Percentiles rank a stretch among this genome's conserved stretches.
phyloP scores from a whole-genome alignment of 1,140 invertebrate species.

The Linepithema humile region DNA sequence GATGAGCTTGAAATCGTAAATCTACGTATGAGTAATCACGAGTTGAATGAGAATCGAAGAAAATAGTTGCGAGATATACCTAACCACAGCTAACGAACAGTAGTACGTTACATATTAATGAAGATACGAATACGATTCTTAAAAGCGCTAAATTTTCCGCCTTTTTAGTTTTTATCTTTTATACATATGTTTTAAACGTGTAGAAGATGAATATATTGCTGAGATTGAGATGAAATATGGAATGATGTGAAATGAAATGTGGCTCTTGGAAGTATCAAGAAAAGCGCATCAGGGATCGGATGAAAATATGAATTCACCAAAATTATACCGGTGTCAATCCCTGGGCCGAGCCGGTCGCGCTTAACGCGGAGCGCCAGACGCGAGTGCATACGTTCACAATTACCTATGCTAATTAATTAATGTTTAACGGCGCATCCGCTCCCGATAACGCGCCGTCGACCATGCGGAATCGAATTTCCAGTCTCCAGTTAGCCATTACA shows the following conservation, averaged over 20 bases:
- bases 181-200: neutral
- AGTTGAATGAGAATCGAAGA: constrained; percentile 23
- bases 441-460: neutral
- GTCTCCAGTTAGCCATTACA: neutral
- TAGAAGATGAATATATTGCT: constrained; percentile 29
- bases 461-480: neutral
- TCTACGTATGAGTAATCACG: constrained; percentile 50
- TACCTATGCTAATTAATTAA: constrained; percentile 17
- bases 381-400: neutral
- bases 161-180: neutral
- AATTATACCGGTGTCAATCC: neutral
- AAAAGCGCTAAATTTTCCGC: constrained; percentile 26
- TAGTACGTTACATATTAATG: constrained; percentile 34
- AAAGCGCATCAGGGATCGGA: neutral
- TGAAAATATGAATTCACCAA: neutral
- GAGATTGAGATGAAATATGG: neutral
- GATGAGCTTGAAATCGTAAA: neutral
- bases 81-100: constrained; percentile 32
- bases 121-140: constrained; percentile 42
- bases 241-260: neutral
- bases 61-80: constrained; percentile 34
- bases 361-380: neutral
- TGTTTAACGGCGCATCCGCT: constrained; percentile 3
- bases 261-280: neutral
- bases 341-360: neutral